Evolutionary conservation across 2,113 vertebrate species (phyloP), one percentile per base, ranked within the genome.

Genomic region (Speoplatyrhinus poulsoni): DNA sequence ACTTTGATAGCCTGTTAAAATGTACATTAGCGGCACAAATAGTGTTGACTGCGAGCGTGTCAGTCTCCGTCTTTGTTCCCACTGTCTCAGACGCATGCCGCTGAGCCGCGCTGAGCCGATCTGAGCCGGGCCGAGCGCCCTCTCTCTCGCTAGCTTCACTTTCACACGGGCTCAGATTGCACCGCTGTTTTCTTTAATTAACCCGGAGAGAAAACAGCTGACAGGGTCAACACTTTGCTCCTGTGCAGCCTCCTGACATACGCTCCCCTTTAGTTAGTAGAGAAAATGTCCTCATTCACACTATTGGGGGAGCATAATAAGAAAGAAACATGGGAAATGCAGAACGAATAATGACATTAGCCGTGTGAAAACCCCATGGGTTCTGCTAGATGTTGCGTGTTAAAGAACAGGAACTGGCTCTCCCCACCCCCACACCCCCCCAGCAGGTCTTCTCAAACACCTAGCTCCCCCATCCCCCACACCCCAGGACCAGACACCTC

Each of bases 111-210:
- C 80, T 88, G 86, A 91, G 88, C 86, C 84, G 81, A 86, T 85
- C 85, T 82, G 86, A 91, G 87, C 83, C 71, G 65, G 79, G 81
- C 82, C 84, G 9, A 32, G 80, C 76, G 70, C 83, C 73, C 76
- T 15, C 82, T 80, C 83, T 67, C 82, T 79, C 82, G 12, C 87
- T 81, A 68, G 17, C 87, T 82, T 60, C 76, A 81, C 84, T 90
- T 92, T 93, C 90, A 90, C 90, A 91, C 86, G 77, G 87, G 88
- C 85, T 91, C 87, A 81, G 71, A 68, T 89, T 88, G 89, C 89
- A 87, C 82, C 41, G 82, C 89, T 92, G 90, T 90, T 93, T 91
- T 92, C 90, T 92, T 91, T 93, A 93, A 93, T 93, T 93, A 93
- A 92, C 91, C 92, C 92, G 8, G 87, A 76, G 92, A 93, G 91